A percentile compares a stretch with the other conserved stretches of the same genome.
Evolutionary conservation across 2,888 invertebrate genomes (phyloP).

Genomic region (Drosophila vallismaia): DNA sequence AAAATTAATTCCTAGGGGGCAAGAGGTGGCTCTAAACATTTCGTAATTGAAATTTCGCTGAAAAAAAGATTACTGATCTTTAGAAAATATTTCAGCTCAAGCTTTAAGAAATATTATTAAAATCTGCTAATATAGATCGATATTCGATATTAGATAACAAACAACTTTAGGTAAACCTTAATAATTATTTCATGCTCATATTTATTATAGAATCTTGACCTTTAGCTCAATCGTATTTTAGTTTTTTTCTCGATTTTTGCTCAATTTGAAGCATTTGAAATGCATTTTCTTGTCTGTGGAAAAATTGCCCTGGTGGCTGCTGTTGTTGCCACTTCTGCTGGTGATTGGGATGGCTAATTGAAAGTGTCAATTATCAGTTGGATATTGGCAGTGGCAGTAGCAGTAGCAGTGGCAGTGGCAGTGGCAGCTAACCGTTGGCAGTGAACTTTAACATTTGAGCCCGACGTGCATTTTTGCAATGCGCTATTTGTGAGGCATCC

Average conservation of each 20-base stretch:
- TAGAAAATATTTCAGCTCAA: neutral
- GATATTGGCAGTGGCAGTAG: conserved; percentile 1
- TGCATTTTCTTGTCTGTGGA: conserved; percentile 26
- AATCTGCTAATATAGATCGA: no score
- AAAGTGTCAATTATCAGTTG: conserved; percentile 58
- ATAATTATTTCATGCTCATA: neutral
- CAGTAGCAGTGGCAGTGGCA: neutral
- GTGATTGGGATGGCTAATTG: conserved; percentile 58
- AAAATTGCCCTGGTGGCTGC: conserved; percentile 4
- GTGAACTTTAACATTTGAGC: conserved; percentile 69
- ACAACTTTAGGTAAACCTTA: no score
- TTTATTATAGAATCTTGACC: conserved; percentile 47
- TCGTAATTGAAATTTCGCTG: conserved; percentile 10
- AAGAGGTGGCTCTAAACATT: neutral
- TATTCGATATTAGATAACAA: no score
- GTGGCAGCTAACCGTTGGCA: conserved; percentile 14
- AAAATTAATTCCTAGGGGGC: neutral
- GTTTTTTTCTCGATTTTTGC: conserved; percentile 10
- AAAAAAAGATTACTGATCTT: neutral
- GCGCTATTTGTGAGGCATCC: conserved; percentile 15
- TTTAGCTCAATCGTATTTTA: conserved; percentile 39
- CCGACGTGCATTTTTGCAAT: conserved; percentile 3
- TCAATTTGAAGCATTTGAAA: conserved; percentile 13
- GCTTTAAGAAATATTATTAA: no score
- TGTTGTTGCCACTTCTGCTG: conserved; percentile 28